A percentile compares a stretch with the other conserved stretches of the same genome.
Evolutionary conservation across 2,888 invertebrate species (phyloP).

Genomic region (Nipponacmea schrenckii): DNA sequence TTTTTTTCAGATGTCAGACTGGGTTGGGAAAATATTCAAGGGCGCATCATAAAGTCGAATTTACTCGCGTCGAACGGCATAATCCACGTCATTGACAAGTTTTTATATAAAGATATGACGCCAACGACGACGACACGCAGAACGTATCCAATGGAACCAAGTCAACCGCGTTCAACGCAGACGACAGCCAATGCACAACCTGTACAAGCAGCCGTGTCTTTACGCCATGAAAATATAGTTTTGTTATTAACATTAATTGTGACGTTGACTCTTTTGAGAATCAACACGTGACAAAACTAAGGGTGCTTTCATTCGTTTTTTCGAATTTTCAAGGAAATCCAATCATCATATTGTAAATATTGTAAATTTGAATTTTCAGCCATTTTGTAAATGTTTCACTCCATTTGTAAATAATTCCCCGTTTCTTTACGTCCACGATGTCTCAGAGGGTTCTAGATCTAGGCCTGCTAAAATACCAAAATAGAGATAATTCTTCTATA

Average conservation of each 20-base stretch:
- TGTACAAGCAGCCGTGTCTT: not conserved
- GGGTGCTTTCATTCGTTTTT: not conserved
- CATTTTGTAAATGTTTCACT: too few relatives aligned
- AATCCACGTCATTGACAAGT: conserved; percentile 52
- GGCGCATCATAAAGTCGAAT: conserved; percentile 45
- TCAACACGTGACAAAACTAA: not conserved
- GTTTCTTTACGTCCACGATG: too few relatives aligned
- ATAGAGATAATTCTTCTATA: too few relatives aligned
- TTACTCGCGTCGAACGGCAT: conserved; percentile 53
- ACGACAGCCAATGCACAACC: conserved; percentile 1
- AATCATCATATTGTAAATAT: not conserved
- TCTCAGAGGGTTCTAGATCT: too few relatives aligned
- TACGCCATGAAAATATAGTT: not conserved
- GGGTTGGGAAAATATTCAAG: conserved; percentile 42
- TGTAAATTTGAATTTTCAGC: too few relatives aligned
- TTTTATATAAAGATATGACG: conserved; percentile 42
- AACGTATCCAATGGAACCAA: not conserved
- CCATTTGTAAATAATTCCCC: too few relatives aligned
- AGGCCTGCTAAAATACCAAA: too few relatives aligned
- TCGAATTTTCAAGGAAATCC: not conserved
- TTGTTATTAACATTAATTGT: not conserved
- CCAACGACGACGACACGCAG: conserved; percentile 32
- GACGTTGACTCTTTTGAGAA: not conserved
- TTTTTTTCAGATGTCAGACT: conserved; percentile 43
- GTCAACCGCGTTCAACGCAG: not conserved